phyloP scores from a whole-genome alignment of 2,888 invertebrate genomes.

The Tricholauxania praeusta region DNA sequence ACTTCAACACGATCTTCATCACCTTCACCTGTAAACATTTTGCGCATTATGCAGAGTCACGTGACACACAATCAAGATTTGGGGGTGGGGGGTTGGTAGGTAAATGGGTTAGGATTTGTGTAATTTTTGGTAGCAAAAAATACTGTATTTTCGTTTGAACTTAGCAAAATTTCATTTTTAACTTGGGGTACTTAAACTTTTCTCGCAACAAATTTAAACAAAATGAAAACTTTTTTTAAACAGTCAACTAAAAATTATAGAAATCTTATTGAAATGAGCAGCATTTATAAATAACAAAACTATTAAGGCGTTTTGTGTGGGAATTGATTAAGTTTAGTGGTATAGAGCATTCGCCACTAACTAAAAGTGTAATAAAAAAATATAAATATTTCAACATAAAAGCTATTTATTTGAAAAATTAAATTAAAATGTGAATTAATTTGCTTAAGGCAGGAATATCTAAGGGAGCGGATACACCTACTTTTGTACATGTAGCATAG shows the following conservation, averaged over 20 bases:
- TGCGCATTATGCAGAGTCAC: conserved; percentile 58
- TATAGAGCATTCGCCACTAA: conserved; percentile 28
- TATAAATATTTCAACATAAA: neutral
- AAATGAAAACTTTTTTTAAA: conserved; percentile 13
- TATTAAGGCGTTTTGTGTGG: conserved; percentile 9
- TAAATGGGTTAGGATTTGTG: conserved; percentile 36
- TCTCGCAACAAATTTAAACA: conserved; percentile 18
- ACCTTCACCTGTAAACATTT: conserved; percentile 66
- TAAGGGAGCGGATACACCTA: neutral
- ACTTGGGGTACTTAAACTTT: neutral
- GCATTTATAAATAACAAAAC: conserved; percentile 19
- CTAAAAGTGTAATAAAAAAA: conserved; percentile 13
- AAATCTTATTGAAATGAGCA: conserved; percentile 23
- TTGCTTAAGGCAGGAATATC: neutral
- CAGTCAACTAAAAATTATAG: conserved; percentile 11
- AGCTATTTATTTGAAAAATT: neutral
- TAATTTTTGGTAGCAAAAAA: neutral
- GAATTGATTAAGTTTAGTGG: conserved; percentile 7
- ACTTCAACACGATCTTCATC: conserved; percentile 41
- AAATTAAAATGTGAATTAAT: too few species aligned
- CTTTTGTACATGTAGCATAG: neutral
- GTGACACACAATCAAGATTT: conserved; percentile 46
- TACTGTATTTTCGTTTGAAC: neutral
- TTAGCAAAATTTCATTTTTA: conserved; percentile 3
- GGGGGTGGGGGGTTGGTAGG: neutral